These are phyloP conservation scores for Xenopus tropicalis DNA, from an alignment of 2,113 vertebrate species.

Conservation along the genomic window UCB_Xtro_10.0 CM004444.2:144793001-144793500, in stretches of 20 bases:
- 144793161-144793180: conserved; percentile 1
- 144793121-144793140: background rate
- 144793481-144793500: background rate
- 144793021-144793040: conserved; percentile 42
- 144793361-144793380: no score
- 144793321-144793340: background rate
- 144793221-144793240: background rate
- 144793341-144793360: background rate
- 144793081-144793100: conserved; percentile 4
- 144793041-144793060: conserved; percentile 21
- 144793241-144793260: no score
- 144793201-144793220: background rate
- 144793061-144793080: conserved; percentile 22
- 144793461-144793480: no score
- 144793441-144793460: background rate
- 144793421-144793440: background rate
- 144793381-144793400: no score
- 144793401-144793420: background rate
- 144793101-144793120: conserved; percentile 7
- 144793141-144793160: conserved; percentile 5
- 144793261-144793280: no score
- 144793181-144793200: background rate
- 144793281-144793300: no score
- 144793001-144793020: conserved; percentile 40
- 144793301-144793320: no score